These are phyloP conservation scores for Neopipo cinnamomea DNA, from an alignment of 2,113 vertebrate species.

Conservation along the genomic window DNA sequence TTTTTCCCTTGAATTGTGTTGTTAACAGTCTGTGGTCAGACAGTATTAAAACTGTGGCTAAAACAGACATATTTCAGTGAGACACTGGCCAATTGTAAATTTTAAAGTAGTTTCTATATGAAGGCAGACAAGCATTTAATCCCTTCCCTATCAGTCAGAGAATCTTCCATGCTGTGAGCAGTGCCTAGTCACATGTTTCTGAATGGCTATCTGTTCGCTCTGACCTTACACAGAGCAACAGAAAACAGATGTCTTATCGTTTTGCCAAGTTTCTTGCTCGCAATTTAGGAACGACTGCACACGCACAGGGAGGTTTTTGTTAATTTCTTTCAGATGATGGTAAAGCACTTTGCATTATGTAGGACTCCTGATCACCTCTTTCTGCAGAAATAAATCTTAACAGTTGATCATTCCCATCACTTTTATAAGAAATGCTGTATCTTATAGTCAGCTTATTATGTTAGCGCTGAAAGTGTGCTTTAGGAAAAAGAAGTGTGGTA, in stretches of 20 bases:
- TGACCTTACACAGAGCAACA: slow-evolving; percentile 76
- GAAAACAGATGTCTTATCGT: slow-evolving; percentile 79
- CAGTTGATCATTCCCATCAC: slow-evolving; percentile 9
- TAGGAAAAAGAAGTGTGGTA: background rate
- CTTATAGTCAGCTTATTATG: slow-evolving; percentile 56
- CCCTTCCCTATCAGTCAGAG: slow-evolving; percentile 44
- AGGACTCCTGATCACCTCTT: slow-evolving; percentile 41
- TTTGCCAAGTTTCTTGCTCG: slow-evolving; percentile 75
- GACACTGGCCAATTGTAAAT: slow-evolving; percentile 23
- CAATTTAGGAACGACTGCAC: slow-evolving; percentile 76
- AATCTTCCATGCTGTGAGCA: slow-evolving; percentile 64
- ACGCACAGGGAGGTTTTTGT: slow-evolving; percentile 74
- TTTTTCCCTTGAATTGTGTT: background rate
- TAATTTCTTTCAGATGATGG: slow-evolving; percentile 81
- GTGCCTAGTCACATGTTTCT: slow-evolving; percentile 68
- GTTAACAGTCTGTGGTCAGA: slow-evolving; percentile 5
- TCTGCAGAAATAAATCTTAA: slow-evolving; percentile 44
- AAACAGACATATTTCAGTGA: slow-evolving; percentile 4
- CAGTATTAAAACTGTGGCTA: slow-evolving; percentile 1
- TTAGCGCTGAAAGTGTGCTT: slow-evolving; percentile 10
- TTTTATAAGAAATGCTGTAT: slow-evolving; percentile 37
- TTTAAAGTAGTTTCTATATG: slow-evolving; percentile 46
- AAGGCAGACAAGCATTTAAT: slow-evolving; percentile 63
- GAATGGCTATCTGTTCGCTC: slow-evolving; percentile 71
- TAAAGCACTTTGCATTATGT: slow-evolving; percentile 21